These are phyloP conservation scores for Drosophila virilis DNA, from an alignment of 1,140 invertebrate genomes.

Conservation along the genomic window DNA sequence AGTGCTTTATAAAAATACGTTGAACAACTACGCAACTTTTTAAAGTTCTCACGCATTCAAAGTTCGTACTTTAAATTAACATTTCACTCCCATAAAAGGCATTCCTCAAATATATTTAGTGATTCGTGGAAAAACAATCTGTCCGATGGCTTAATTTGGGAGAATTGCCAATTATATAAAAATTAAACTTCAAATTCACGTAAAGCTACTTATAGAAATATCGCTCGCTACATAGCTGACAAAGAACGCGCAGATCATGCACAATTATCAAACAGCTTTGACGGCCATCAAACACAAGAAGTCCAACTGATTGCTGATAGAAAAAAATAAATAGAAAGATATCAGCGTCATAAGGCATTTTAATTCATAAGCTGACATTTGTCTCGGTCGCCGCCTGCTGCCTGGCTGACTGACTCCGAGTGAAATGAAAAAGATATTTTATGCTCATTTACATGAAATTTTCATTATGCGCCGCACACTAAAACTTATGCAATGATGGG, in stretches of 20 bases:
- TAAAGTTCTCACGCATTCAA: too few species aligned
- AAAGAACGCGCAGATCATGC: constrained; percentile 17
- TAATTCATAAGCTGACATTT: constrained; percentile 84
- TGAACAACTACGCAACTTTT: too few species aligned
- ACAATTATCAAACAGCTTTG: constrained; percentile 52
- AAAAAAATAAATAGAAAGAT: constrained; percentile 30
- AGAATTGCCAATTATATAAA: too few species aligned
- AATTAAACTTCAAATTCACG: too few species aligned
- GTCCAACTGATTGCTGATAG: constrained; percentile 46
- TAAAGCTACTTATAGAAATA: too few species aligned
- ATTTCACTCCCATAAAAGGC: too few species aligned
- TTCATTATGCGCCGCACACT: constrained; percentile 78
- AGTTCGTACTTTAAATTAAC: too few species aligned
- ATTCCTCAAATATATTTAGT: too few species aligned
- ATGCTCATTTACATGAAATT: constrained; percentile 84
- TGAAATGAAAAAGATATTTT: constrained; percentile 82
- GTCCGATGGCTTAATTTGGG: too few species aligned
- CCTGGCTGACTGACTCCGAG: constrained; percentile 43
- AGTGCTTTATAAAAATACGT: too few species aligned
- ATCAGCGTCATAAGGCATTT: constrained; percentile 78
- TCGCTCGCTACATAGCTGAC: too few species aligned
- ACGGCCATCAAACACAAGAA: constrained; percentile 12
- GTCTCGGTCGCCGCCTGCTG: constrained; percentile 57
- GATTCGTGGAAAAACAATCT: too few species aligned
- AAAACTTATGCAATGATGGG: constrained; percentile 66